Evolutionary conservation across 2,113 vertebrate species (phyloP).

Genomic region (Rutilus rutilus): DNA sequence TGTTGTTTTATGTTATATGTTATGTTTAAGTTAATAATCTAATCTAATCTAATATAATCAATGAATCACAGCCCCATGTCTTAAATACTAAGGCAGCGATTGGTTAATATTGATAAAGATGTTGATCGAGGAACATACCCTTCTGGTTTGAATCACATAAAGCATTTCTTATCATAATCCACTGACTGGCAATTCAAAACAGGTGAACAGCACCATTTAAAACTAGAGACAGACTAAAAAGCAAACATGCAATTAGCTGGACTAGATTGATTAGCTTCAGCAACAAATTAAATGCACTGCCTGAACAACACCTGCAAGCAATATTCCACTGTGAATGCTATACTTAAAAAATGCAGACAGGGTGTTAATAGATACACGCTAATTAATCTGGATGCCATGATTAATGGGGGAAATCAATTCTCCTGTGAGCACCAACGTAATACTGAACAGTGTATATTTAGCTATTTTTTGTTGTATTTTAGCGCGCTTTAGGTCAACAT

Average conservation of each 20-base stretch:
- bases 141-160: background rate
- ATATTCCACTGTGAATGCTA: constrained; percentile 54
- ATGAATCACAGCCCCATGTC: background rate
- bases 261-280: constrained; percentile 42
- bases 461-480: constrained; percentile 65
- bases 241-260: constrained; percentile 51
- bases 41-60: background rate
- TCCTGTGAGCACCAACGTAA: constrained; percentile 62
- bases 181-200: constrained; percentile 23
- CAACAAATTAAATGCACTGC: constrained; percentile 45
- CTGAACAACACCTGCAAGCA: constrained; percentile 51
- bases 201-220: constrained; percentile 8
- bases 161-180: background rate
- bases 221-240: constrained; percentile 33
- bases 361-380: constrained; percentile 61
- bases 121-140: background rate
- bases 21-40: no score
- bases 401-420: constrained; percentile 70
- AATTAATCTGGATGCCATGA: constrained; percentile 69
- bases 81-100: background rate
- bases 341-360: constrained; percentile 49
- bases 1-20: no score
- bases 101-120: background rate
- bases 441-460: constrained; percentile 22
- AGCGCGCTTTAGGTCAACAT: constrained; percentile 67